Evolutionary conservation across 2,888 invertebrate genomes (phyloP).

Genomic region (Bellardia pandia): DNA sequence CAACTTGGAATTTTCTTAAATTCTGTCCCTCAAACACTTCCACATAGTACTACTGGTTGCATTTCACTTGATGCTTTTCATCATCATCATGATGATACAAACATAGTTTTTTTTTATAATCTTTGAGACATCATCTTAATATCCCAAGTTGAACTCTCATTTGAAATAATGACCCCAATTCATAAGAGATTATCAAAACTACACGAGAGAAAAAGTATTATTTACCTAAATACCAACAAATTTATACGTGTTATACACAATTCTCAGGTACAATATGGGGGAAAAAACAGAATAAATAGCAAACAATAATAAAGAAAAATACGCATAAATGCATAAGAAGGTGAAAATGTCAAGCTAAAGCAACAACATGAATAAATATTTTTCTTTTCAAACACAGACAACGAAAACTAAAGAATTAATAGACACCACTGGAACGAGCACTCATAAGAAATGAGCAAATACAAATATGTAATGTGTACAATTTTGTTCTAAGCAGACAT

Average conservation of each 20-base stretch:
- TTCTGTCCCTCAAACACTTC: too few relatives aligned
- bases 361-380: conserved; percentile 39
- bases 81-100: conserved; percentile 24
- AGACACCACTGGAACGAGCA: conserved; percentile 3
- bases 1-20: conserved; percentile 16
- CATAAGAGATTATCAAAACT: conserved; percentile 63
- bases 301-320: conserved; percentile 47
- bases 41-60: background rate
- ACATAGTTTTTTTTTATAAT: background rate
- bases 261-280: conserved; percentile 51
- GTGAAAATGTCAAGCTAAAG: conserved; percentile 69
- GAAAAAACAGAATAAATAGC: conserved; percentile 25
- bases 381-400: conserved; percentile 21
- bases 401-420: conserved; percentile 31
- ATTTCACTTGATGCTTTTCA: background rate
- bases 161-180: conserved; percentile 63
- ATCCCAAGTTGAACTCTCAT: conserved; percentile 54
- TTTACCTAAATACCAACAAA: conserved; percentile 66
- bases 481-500: conserved; percentile 48
- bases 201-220: conserved; percentile 30
- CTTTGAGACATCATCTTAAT: conserved; percentile 3
- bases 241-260: conserved; percentile 62
- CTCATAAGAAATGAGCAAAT: conserved; percentile 13
- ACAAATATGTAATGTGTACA: background rate
- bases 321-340: conserved; percentile 68